phyloP scores from a whole-genome alignment of 1,140 invertebrate species.

The Anadara kagoshimensis region DNA sequence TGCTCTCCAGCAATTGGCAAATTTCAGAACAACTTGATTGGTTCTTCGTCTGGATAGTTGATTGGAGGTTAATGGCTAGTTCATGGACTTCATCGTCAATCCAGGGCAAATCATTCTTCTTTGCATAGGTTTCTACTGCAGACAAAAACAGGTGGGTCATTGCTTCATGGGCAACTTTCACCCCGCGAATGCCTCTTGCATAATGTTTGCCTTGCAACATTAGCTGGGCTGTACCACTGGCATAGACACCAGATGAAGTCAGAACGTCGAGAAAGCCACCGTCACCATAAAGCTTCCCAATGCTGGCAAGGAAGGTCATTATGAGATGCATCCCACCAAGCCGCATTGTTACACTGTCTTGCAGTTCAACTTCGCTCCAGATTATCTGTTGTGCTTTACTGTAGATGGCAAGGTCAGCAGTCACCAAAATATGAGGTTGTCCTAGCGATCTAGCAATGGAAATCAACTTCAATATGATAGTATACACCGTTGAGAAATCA shows the following conservation, averaged over 20 bases:
- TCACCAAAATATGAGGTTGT: not conserved
- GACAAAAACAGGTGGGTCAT: not conserved
- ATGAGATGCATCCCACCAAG: conserved; percentile 1
- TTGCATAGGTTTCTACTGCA: not conserved
- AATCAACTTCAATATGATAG: not conserved
- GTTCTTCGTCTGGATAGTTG: not conserved
- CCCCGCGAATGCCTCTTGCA: not conserved
- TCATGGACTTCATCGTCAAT: not conserved
- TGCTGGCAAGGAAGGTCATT: not conserved
- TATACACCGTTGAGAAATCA: not conserved
- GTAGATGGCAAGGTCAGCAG: not conserved
- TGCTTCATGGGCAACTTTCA: not conserved
- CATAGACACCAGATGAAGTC: conserved; percentile 3
- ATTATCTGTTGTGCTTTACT: not conserved
- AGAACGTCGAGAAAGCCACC: conserved; percentile 4
- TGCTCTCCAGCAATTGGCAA: too few relatives aligned
- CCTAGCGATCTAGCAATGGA: not conserved
- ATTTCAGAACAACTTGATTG: not conserved
- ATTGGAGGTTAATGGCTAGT: not conserved
- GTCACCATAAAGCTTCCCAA: conserved; percentile 1
- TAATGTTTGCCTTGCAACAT: not conserved
- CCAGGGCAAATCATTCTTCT: not conserved
- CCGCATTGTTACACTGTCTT: not conserved
- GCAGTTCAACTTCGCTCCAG: not conserved
- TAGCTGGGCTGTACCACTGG: not conserved